Conservation (phyloP, 2,113 vertebrate species). For the Podarcis muralis region DNA sequence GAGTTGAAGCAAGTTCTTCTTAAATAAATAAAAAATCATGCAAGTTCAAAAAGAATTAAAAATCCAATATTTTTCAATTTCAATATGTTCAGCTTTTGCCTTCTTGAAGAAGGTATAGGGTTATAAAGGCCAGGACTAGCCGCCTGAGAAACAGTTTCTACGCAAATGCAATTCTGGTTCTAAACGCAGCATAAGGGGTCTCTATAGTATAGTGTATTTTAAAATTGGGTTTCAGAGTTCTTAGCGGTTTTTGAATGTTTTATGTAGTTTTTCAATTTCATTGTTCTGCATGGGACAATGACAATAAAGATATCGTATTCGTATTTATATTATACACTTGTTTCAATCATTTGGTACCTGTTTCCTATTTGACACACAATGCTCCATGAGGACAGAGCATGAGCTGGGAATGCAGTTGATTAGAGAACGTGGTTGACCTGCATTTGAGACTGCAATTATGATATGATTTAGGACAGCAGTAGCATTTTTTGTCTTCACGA, state of each 20-base stretch:
- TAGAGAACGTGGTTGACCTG: slow-evolving; percentile 4
- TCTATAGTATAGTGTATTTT: too few species aligned
- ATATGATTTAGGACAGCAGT: slow-evolving; percentile 36
- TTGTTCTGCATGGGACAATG: too few species aligned
- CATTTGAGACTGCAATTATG: slow-evolving; percentile 32
- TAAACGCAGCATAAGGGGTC: too few species aligned
- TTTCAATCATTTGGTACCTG: neutral
- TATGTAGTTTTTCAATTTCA: too few species aligned
- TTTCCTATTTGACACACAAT: neutral
- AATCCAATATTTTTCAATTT: neutral
- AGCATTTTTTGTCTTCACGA: slow-evolving; percentile 45
- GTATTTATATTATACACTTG: neutral
- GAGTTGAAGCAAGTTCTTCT: neutral
- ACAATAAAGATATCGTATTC: too few species aligned
- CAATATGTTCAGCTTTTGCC: too few species aligned
- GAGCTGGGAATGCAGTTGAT: neutral
- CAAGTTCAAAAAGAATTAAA: neutral
- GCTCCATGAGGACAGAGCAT: neutral
- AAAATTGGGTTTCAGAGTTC: too few species aligned
- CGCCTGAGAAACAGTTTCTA: too few species aligned
- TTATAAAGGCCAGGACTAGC: too few species aligned
- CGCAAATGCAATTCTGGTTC: too few species aligned
- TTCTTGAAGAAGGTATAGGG: too few species aligned
- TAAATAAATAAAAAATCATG: neutral
- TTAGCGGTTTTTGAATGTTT: too few species aligned